Conservation (phyloP, 2,888 invertebrate species). For the Acleris holmiana region DNA sequence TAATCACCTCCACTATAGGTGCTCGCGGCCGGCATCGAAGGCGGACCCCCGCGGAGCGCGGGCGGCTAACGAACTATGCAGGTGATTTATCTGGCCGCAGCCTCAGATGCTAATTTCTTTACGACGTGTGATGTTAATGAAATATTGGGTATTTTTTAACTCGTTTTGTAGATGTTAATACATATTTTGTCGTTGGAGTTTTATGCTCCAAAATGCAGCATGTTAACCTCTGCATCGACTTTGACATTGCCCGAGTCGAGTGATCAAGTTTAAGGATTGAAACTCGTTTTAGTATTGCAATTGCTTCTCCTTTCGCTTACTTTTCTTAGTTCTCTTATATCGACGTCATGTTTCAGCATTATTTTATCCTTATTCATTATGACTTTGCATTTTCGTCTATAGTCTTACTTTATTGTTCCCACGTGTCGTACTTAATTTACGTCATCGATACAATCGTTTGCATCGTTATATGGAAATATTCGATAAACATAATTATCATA, state of each 20-base stretch:
- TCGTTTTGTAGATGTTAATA: slow-evolving; percentile 30
- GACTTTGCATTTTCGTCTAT: neutral
- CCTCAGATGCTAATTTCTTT: slow-evolving; percentile 73
- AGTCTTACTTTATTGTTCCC: neutral
- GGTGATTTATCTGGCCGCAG: slow-evolving; percentile 72
- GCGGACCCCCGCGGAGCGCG: slow-evolving; percentile 73
- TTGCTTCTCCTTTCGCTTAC: neutral
- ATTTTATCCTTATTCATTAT: neutral
- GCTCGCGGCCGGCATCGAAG: slow-evolving; percentile 69
- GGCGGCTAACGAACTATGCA: slow-evolving; percentile 79
- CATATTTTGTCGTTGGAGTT: slow-evolving; percentile 21
- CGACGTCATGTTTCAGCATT: neutral
- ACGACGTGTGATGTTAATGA: slow-evolving; percentile 75
- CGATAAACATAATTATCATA: neutral
- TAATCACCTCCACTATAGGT: slow-evolving; percentile 71
- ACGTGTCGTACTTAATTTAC: neutral
- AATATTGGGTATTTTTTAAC: slow-evolving; percentile 56
- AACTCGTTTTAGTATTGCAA: neutral
- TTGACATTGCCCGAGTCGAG: too few relatives aligned
- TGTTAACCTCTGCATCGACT: neutral
- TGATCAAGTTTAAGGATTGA: neutral
- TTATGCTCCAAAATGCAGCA: slow-evolving; percentile 3
- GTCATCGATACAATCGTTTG: neutral
- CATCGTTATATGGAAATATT: neutral
- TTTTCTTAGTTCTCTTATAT: neutral